Conservation (phyloP, 2,888 invertebrate genomes). For the Noctua pronuba region DNA sequence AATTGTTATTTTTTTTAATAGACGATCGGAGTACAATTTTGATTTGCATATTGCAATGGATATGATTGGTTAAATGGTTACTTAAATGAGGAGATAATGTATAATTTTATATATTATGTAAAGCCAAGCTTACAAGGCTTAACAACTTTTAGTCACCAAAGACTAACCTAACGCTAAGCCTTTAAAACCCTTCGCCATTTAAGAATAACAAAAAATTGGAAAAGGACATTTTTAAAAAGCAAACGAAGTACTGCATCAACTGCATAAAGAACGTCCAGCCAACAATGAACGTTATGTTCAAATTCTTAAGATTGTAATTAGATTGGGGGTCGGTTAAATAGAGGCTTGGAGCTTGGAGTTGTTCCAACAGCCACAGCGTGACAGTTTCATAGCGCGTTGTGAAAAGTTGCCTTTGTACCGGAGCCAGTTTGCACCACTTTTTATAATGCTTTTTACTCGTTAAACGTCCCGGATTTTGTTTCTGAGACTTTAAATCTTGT, state of each 20-base stretch:
- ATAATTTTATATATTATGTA: not conserved
- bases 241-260: slow-evolving; percentile 49
- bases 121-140: not conserved
- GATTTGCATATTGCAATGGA: not conserved
- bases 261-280: slow-evolving; percentile 34
- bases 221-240: slow-evolving; percentile 56
- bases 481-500: slow-evolving; percentile 67
- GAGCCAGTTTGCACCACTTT: slow-evolving; percentile 66
- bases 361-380: slow-evolving; percentile 72
- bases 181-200: slow-evolving; percentile 46
- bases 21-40: not conserved
- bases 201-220: slow-evolving; percentile 60
- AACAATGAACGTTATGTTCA: slow-evolving; percentile 43
- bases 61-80: not conserved
- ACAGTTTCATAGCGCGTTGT: slow-evolving; percentile 76
- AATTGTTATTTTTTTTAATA: not conserved
- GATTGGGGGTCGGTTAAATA: slow-evolving; percentile 35
- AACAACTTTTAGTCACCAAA: slow-evolving; percentile 34
- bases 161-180: slow-evolving; percentile 34
- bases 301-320: slow-evolving; percentile 55
- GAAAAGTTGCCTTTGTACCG: slow-evolving; percentile 76
- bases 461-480: slow-evolving; percentile 64
- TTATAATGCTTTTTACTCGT: slow-evolving; percentile 66
- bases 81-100: not conserved
- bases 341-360: slow-evolving; percentile 62